A percentile compares a stretch with the other conserved stretches of the same genome.
phyloP scores from a whole-genome alignment of 1,140 invertebrate genomes.

The silkworm (Bombyx mori) region DNA sequence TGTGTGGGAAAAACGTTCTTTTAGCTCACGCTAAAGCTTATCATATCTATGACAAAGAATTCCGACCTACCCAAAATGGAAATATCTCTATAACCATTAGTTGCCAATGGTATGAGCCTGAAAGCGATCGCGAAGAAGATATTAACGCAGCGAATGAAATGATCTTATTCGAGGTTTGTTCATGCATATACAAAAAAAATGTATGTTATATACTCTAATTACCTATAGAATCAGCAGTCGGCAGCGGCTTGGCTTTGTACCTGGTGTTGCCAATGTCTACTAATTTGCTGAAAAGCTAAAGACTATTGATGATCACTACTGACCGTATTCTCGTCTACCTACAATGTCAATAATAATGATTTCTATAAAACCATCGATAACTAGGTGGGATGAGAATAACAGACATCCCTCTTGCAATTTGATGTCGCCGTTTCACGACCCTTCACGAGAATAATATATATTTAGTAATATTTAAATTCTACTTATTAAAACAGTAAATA shows the following conservation, averaged over 20 bases:
- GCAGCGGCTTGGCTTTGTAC: no score
- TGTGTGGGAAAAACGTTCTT: conserved; percentile 30
- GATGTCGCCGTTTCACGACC: no score
- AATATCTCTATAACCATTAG: conserved; percentile 65
- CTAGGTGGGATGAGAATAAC: no score
- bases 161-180: conserved; percentile 46
- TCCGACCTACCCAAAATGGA: conserved; percentile 30
- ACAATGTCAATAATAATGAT: no score
- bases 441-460: background rate
- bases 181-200: background rate
- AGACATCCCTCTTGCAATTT: no score
- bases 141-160: conserved; percentile 53
- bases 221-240: no score
- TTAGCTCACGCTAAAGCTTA: conserved; percentile 50
- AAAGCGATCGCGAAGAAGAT: conserved; percentile 42
- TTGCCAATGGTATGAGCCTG: conserved; percentile 52
- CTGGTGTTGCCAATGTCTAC: no score
- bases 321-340: no score
- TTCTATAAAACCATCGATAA: no score
- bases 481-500: background rate
- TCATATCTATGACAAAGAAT: conserved; percentile 68
- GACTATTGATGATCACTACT: no score
- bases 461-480: no score
- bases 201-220: background rate
- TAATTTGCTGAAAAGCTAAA: background rate